Evolutionary conservation across 2,113 vertebrate genomes (phyloP).

Genomic region (Poeciliopsis retropinna): DNA sequence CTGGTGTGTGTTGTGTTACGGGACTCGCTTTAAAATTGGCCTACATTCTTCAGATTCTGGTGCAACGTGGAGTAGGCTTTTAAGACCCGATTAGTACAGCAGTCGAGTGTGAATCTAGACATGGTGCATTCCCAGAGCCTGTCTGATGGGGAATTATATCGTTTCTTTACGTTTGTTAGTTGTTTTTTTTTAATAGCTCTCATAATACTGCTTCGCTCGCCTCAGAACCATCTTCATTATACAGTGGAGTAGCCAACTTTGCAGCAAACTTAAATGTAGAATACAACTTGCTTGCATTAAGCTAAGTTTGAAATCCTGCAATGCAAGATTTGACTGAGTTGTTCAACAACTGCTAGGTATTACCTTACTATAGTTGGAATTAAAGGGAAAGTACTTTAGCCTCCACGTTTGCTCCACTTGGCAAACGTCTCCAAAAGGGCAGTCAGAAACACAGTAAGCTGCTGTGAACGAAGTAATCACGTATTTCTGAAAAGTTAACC

Average conservation of each 20-base stretch:
- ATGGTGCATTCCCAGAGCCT: slow-evolving; percentile 69
- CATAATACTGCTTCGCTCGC: neutral
- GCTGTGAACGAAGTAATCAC: neutral
- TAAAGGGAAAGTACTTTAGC: slow-evolving; percentile 18
- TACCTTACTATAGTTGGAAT: slow-evolving; percentile 33
- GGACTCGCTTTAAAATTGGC: slow-evolving; percentile 74
- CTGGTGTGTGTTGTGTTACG: slow-evolving; percentile 56
- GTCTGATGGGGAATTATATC: slow-evolving; percentile 77
- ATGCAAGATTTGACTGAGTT: slow-evolving; percentile 10
- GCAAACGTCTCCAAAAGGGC: slow-evolving; percentile 27
- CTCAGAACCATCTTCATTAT: neutral
- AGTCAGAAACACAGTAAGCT: slow-evolving; percentile 17
- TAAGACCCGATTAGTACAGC: slow-evolving; percentile 81
- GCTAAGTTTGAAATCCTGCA: neutral
- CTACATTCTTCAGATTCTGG: slow-evolving; percentile 84
- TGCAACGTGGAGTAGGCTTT: slow-evolving; percentile 77
- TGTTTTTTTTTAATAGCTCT: neutral
- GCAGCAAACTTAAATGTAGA: neutral
- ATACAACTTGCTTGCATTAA: neutral
- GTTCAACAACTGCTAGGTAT: slow-evolving; percentile 17
- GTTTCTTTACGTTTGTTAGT: slow-evolving; percentile 56
- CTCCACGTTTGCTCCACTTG: slow-evolving; percentile 37
- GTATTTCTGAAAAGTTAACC: neutral
- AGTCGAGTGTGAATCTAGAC: slow-evolving; percentile 69
- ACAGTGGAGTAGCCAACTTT: neutral